A percentile compares a stretch with the other conserved stretches of the same genome.
Conservation (phyloP, 2,888 invertebrate species). For the Apocheima hispidaria region DNA sequence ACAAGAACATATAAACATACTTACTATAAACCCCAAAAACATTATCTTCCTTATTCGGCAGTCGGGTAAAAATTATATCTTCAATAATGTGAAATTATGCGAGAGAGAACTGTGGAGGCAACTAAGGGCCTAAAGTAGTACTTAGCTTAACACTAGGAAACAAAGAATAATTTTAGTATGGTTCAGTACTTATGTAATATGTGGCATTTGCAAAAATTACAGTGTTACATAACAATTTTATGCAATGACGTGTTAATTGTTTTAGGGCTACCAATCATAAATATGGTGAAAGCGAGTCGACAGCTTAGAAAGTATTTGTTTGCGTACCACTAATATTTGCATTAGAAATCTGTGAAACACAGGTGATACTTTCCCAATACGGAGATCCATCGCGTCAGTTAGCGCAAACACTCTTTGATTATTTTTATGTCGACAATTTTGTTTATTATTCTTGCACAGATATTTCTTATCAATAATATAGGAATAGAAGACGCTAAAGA, state of each 20-base stretch:
- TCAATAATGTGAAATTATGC: too few species aligned
- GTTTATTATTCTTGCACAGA: neutral
- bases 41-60: too few species aligned
- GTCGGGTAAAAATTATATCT: too few species aligned
- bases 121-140: too few species aligned
- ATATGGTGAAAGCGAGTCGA: constrained; percentile 71
- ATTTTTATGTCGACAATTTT: neutral
- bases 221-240: constrained; percentile 27
- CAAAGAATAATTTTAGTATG: neutral
- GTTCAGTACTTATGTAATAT: neutral
- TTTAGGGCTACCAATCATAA: constrained; percentile 59
- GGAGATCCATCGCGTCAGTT: constrained; percentile 53
- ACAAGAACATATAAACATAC: too few species aligned
- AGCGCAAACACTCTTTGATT: constrained; percentile 27
- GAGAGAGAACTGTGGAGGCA: too few species aligned
- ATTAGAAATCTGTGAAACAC: constrained; percentile 79
- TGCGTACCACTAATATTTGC: constrained; percentile 76
- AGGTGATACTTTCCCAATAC: constrained; percentile 76
- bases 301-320: constrained; percentile 80
- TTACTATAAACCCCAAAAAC: too few species aligned
- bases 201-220: constrained; percentile 6
- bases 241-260: constrained; percentile 45
- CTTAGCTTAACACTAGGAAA: too few species aligned
- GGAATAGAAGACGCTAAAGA: too few species aligned
- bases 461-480: too few species aligned